These are phyloP conservation scores for Corticium candelabrum DNA, from an alignment of 37 sponge, comb jelly and placozoan genomes.

Conservation along the genomic window DNA sequence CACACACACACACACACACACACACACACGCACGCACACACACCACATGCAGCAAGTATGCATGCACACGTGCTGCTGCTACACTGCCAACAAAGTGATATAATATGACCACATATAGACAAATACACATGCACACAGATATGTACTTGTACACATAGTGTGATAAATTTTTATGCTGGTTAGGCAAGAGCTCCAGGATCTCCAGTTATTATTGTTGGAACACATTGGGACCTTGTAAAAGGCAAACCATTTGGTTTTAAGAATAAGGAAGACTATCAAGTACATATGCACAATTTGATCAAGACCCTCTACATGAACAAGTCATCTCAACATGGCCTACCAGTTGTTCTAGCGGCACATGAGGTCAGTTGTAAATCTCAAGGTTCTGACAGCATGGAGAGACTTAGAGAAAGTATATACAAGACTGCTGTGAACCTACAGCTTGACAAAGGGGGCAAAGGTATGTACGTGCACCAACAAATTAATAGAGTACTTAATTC, in stretches of 20 bases:
- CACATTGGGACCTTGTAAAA: conserved; percentile 77
- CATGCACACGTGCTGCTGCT: too few species aligned
- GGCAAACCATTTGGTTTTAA: conserved; percentile 13
- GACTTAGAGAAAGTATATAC: neutral
- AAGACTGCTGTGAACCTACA: too few species aligned
- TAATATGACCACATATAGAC: too few species aligned
- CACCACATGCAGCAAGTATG: too few species aligned
- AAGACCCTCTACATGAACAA: neutral
- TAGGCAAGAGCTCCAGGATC: conserved; percentile 58
- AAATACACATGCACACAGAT: too few species aligned
- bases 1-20: too few species aligned
- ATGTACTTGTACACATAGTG: too few species aligned
- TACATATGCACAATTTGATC: neutral
- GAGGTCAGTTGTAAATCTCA: neutral
- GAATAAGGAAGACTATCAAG: neutral
- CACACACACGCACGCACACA: too few species aligned
- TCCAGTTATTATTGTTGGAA: conserved; percentile 80
- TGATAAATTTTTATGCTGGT: neutral
- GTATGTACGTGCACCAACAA: too few species aligned
- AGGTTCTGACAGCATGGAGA: neutral
- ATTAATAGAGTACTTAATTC: too few species aligned
- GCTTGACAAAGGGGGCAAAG: too few species aligned
- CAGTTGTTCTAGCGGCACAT: neutral
- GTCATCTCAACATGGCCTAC: neutral
- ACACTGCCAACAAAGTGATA: too few species aligned